Percentiles rank a stretch among this genome's conserved stretches.
Conservation (phyloP, 2,113 vertebrate genomes). For the Pseudorectes ferrugineus region DNA sequence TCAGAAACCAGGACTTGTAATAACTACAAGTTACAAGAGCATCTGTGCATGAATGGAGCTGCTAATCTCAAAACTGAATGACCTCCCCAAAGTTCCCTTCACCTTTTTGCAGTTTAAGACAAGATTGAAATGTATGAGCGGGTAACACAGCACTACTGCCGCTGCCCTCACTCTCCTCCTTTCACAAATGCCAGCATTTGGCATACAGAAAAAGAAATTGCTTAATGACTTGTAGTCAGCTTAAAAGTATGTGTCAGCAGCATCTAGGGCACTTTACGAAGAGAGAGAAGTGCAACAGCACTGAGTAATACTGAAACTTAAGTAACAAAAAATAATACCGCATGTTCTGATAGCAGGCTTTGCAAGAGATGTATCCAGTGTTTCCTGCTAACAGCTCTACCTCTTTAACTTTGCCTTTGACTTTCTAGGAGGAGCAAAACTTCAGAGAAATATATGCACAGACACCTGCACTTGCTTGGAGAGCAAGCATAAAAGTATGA, state of each 20-base stretch:
- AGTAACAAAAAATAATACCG: neutral
- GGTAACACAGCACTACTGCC: rapidly evolving
- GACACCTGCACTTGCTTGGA: neutral
- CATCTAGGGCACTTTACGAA: neutral
- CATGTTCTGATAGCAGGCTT: neutral
- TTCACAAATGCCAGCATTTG: neutral
- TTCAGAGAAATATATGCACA: neutral
- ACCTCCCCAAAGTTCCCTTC: neutral
- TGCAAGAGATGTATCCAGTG: neutral
- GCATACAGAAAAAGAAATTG: neutral
- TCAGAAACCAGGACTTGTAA: neutral
- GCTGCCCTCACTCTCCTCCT: neutral
- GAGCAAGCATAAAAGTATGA: neutral
- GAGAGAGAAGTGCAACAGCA: neutral
- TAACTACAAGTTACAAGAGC: neutral
- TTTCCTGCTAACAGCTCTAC: neutral
- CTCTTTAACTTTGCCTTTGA: neutral
- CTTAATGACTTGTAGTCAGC: neutral
- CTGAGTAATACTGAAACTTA: neutral
- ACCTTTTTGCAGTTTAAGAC: neutral
- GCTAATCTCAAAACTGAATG: neutral
- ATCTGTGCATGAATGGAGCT: neutral
- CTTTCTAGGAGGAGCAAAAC: neutral
- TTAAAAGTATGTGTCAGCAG: neutral
- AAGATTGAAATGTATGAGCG: neutral